Conservation (phyloP, 2,113 vertebrate genomes). For the Pelecanus crispus region DNA sequence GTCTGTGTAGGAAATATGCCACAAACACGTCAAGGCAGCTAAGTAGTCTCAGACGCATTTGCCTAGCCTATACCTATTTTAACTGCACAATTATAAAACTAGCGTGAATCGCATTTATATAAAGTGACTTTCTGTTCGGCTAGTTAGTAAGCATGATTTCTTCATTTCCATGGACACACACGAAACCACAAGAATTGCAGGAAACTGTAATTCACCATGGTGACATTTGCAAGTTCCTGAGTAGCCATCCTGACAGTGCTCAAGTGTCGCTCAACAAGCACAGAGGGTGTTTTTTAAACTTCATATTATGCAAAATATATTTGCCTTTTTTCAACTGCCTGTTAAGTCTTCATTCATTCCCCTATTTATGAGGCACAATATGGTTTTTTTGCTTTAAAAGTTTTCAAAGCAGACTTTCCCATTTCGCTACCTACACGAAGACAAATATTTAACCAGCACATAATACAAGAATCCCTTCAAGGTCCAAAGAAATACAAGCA, state of each 20-base stretch:
- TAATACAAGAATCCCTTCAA: not conserved
- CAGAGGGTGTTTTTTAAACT: not conserved
- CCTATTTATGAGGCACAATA: not conserved
- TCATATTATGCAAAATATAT: not conserved
- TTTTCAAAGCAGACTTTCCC: not conserved
- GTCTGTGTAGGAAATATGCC: not conserved
- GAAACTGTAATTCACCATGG: not conserved
- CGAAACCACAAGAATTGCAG: not conserved
- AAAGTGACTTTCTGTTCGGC: not conserved
- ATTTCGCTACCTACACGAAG: not conserved
- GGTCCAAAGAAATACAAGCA: not conserved
- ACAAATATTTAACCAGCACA: not conserved
- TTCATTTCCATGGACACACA: not conserved
- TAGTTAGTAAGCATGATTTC: accelerated
- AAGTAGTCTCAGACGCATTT: not conserved
- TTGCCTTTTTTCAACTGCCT: not conserved
- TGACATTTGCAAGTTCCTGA: not conserved
- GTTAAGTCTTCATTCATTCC: not conserved
- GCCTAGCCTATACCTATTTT: not conserved
- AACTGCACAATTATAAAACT: not conserved
- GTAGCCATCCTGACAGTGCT: not conserved
- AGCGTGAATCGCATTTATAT: not conserved
- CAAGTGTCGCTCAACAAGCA: not conserved
- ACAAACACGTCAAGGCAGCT: not conserved
- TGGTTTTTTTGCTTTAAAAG: not conserved